Evolutionary conservation across 2,888 invertebrate genomes (phyloP), one percentile per base, ranked within the genome.

Genomic region (Chelonus formosanus): DNA sequence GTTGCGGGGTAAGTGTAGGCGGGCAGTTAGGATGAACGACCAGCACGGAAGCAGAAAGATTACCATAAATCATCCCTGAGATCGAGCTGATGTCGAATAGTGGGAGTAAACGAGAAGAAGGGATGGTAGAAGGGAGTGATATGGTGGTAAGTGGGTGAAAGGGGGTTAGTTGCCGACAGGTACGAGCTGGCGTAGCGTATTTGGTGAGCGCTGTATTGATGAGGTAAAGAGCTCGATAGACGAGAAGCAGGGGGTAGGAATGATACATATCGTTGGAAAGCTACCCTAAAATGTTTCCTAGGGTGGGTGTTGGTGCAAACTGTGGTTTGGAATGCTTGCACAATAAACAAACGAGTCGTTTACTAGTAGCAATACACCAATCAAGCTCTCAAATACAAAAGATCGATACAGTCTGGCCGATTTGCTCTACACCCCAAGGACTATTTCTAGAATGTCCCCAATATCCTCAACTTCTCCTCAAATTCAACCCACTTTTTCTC

Each of bases 21-120:
- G 54, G 66, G 67, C 55, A 59, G 56, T 62, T 55, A 68, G 70
- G 67, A 69, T 70, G 68, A 71, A 70, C 70, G 67, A 70, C 70
- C 65, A 63, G 55, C 68, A 70, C 63, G 71, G 66, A 71, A 68
- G 68, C 68, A 70, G 68, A 67, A 72, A 72, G 74, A 72, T 74
- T 73, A 71, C 70, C 73, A 74, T 73, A 73, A 73, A 73, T 74
- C 72, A 73, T 73, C 70, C 69, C 67, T 63, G 66, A 68, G 69
- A 70, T 70, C 65, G 70, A 53, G 67, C 59, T 63, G 67, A 40
- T 40, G 40, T 40, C 5, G 40, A 62, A 65, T 67, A 59, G 58
- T 63, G 55, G 48, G 52, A 65, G 61, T 63, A 53, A 65, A 45
- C 56, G 48, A 8, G 36, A 47, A 56, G 54, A 48, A 45, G 48